phyloP scores from a whole-genome alignment of 2,113 vertebrate species.

The Mola mola region DNA sequence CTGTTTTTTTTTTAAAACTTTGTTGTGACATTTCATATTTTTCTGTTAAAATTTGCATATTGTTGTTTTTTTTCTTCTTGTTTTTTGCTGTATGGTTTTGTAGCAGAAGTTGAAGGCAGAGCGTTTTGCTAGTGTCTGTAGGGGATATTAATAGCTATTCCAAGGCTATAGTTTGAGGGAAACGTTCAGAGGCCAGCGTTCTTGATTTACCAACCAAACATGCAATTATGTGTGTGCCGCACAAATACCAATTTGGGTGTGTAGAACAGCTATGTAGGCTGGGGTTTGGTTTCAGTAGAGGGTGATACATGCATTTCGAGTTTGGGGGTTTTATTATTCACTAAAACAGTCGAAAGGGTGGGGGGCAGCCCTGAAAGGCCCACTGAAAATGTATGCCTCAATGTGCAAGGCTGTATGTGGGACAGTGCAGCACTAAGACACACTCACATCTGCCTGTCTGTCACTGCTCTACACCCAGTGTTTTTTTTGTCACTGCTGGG shows the following conservation, averaged over 20 bases:
- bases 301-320: conserved; percentile 48
- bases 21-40: not conserved
- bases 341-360: conserved; percentile 48
- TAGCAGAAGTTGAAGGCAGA: conserved; percentile 54
- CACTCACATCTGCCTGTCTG: conserved; percentile 33
- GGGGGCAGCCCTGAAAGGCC: conserved; percentile 44
- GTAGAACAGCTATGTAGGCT: conserved; percentile 79
- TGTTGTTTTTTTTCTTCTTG: conserved; percentile 40
- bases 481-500: conserved; percentile 58
- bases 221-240: conserved; percentile 80
- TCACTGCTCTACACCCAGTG: conserved; percentile 60
- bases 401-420: conserved; percentile 33
- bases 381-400: conserved; percentile 12
- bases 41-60: conserved; percentile 14
- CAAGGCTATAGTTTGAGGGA: conserved; percentile 83
- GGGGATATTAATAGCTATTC: conserved; percentile 81
- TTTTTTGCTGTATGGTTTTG: conserved; percentile 37
- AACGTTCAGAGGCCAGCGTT: conserved; percentile 78
- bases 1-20: conserved; percentile 18
- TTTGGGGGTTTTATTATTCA: conserved; percentile 55
- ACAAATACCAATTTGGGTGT: conserved; percentile 85
- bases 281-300: conserved; percentile 60
- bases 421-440: conserved; percentile 68
- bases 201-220: conserved; percentile 82
- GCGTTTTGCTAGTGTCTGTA: conserved; percentile 72